Base-by-base conservation (phyloP, 2,113 vertebrate species). In the Odontesthes bonariensis region DNA sequence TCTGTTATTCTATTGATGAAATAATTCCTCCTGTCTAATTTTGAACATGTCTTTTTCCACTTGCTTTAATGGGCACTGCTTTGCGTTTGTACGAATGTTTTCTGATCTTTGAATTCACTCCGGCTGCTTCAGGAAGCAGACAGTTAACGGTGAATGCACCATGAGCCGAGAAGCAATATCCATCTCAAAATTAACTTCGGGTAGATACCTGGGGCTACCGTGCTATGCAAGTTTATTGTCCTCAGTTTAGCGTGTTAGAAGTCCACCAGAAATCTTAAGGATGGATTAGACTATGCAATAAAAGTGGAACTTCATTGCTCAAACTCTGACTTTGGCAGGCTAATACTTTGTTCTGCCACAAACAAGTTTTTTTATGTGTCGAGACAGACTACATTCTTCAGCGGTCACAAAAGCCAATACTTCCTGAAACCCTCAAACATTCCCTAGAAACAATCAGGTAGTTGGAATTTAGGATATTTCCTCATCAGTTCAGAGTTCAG, bases 231-330 rank as follows among this genome's bases (percentile, higher is more conserved):
- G n/a, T 57, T 62, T 70, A 52, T 61, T 55, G 13, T 27, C 20
- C 53, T 53, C 20, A 33, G 16, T 52, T 56, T 2, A n/a, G 11
- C 44, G 40, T 51, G n/a, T 67, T 4, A 49, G 12, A 46, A 17
- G 35, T 54, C 44, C 6, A 12, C 59, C 22, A 23, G 40, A 67
- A 42, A 52, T 27, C 5, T 64, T 13, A 59, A 55, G 4, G 52
- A 46, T 62, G 31, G n/a, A 17, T 69, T 23, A 55, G 65, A 65
- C 76, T 87, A 86, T 88, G 89, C 79, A 92, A 88, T 88, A 74
- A 90, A 82, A 31, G 49, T 77, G n/a, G 10, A 44, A 31, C n/a
- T 38, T 66, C 11, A 56, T 57, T 66, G 23, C 44, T 69, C 6
- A 32, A 60, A 3, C 46, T 47, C 14, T 19, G 46, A 49, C 1